Percentiles rank a stretch among this genome's conserved stretches.
These are phyloP conservation scores for Apaloderma vittatum DNA, from an alignment of 2,113 vertebrate genomes.

Conservation along the genomic window DNA sequence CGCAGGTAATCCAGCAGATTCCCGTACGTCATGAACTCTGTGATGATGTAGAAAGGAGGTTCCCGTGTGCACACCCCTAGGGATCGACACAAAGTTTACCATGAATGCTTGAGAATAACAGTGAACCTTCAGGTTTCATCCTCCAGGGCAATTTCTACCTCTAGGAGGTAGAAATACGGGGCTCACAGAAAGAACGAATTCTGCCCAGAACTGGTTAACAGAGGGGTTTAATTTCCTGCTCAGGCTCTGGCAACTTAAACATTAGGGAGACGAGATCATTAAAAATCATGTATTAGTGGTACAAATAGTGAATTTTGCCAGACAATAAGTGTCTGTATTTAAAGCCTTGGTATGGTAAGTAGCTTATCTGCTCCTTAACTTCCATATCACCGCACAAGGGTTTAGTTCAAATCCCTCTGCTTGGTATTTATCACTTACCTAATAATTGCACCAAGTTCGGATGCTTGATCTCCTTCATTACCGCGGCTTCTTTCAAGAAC, in stretches of 20 bases:
- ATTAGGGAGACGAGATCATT: conserved; percentile 17
- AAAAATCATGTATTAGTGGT: conserved; percentile 36
- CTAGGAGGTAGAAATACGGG: background rate
- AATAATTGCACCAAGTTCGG: conserved; percentile 97
- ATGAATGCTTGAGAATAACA: background rate
- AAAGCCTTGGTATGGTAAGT: conserved; percentile 35
- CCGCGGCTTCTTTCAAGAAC: conserved; percentile 96
- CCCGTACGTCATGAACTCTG: conserved; percentile 98
- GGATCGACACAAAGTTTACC: background rate
- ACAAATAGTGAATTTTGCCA: conserved; percentile 26
- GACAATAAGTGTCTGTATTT: conserved; percentile 39
- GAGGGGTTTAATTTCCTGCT: conserved; percentile 19
- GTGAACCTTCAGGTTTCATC: background rate
- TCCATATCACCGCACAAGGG: conserved; percentile 20
- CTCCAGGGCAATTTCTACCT: background rate
- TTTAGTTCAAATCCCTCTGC: conserved; percentile 22
- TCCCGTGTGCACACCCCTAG: conserved; percentile 97
- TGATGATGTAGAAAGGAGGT: conserved; percentile 98
- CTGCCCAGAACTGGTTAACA: conserved; percentile 33
- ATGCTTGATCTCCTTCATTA: conserved; percentile 99
- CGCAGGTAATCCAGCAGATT: conserved; percentile 96
- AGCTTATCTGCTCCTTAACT: conserved; percentile 34
- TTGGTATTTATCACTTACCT: conserved; percentile 80
- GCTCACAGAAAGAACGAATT: background rate
- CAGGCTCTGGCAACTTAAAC: conserved; percentile 27